Base-by-base conservation (phyloP, 2,888 invertebrate species). In the Latrodectus elegans region DNA sequence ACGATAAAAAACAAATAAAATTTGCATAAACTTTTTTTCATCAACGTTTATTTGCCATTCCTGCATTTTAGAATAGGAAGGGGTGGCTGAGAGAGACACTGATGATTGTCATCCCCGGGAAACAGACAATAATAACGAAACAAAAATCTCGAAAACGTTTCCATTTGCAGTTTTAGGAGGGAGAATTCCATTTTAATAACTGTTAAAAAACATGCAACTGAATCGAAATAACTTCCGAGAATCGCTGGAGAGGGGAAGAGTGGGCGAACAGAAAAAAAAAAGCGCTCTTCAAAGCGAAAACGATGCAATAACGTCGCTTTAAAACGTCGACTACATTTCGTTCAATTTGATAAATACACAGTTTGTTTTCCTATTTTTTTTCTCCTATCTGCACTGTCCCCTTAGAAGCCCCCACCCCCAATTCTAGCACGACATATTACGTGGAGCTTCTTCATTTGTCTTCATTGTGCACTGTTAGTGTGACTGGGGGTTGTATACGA, bases 171-270 rank as follows among this genome's bases (percentile, higher is more conserved):
- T 70, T 55, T 52, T 17, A 52, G 38, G 67, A 22, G 51, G 70
- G 82, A 84, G 77, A 84, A 84, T 84, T 84, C 64, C 84, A 67
- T 84, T 84, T 84, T 84, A 84, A 84, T 84, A 84, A 84, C 74
- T 74, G 52, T 72, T 78, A 78, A 78, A 78, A 78, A 78, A 53
- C 70, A 70, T 70, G 53, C 22, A 49, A 52, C 68, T 38, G 26
- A 51, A 17, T 10, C 51, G 14, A 53, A 68, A 68, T 22, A 68
- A 38, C 52, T 64, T 11, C 49, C 17, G 14, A 65, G 49, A 64
- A 64, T n/a, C 15, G 6, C 15, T 12, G 17, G 17, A 15, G 64
- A 11, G 64, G 64, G 11, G 26, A 1, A 11, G 68, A 10, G 17
- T 12, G 11, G 14, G 51, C 9, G 64, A 78, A 1, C 9, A 53